These are phyloP conservation scores for Nannoperca obscura DNA, from an alignment of 2,797 vertebrate species.

Conservation along the genomic window DNA sequence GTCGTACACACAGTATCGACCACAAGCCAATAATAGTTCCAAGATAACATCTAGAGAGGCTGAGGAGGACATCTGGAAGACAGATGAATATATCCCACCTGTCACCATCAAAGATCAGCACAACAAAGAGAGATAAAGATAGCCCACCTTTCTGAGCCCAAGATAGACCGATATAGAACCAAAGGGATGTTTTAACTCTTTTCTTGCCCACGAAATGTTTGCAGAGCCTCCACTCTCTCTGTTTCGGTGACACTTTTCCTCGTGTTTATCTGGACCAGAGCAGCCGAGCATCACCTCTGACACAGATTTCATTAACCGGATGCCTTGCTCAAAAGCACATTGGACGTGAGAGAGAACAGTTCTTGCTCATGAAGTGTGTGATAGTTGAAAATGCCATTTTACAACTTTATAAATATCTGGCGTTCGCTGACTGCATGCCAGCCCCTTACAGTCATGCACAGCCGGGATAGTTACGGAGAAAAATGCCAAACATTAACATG, in stretches of 20 bases:
- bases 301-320: not conserved
- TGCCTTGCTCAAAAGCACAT: constrained; percentile 32
- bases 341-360: not conserved
- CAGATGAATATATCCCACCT: constrained; percentile 67
- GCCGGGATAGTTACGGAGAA: constrained; percentile 33
- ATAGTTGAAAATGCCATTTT: constrained; percentile 55
- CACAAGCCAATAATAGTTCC: constrained; percentile 36
- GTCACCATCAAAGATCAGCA: constrained; percentile 69
- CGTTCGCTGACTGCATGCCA: constrained; percentile 36
- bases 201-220: constrained; percentile 18
- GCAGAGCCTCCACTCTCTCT: constrained; percentile 1
- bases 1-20: constrained; percentile 20
- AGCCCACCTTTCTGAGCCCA: constrained; percentile 58
- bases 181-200: constrained; percentile 54
- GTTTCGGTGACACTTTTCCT: not conserved
- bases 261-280: not conserved
- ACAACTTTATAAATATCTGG: constrained; percentile 60
- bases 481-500: constrained; percentile 53
- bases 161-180: constrained; percentile 59
- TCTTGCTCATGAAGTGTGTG: constrained; percentile 26
- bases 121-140: constrained; percentile 71
- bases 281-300: not conserved
- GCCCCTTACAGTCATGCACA: constrained; percentile 44
- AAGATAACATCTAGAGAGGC: constrained; percentile 57
- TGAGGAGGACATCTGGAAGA: constrained; percentile 61